Evolutionary conservation across 2,888 invertebrate genomes (phyloP).

Genomic region (Rhagonycha lutea): DNA sequence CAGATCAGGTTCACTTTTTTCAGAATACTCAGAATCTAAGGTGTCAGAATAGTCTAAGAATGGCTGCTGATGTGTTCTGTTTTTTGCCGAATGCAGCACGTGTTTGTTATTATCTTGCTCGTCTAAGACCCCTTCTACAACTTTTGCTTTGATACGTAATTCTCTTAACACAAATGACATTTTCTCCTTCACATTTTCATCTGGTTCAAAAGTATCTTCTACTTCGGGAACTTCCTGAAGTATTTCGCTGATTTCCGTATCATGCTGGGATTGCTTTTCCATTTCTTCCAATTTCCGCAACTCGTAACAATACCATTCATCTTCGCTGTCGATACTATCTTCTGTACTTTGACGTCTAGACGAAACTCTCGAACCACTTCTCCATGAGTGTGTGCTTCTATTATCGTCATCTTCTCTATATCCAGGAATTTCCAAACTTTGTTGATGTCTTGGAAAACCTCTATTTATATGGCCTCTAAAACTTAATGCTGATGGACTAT

Average conservation of each 20-base stretch:
- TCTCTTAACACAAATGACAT: slow-evolving; percentile 82
- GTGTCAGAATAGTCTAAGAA: slow-evolving; percentile 56
- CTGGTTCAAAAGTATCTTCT: slow-evolving; percentile 62
- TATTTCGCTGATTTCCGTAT: slow-evolving; percentile 64
- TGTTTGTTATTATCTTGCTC: slow-evolving; percentile 52
- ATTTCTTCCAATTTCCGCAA: slow-evolving; percentile 83
- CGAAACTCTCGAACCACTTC: slow-evolving; percentile 83
- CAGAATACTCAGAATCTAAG: slow-evolving; percentile 55
- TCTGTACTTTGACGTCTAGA: slow-evolving; percentile 89
- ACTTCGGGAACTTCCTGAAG: slow-evolving; percentile 61
- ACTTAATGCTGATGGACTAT: slow-evolving; percentile 69
- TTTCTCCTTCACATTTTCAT: slow-evolving; percentile 73
- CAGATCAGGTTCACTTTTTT: background rate
- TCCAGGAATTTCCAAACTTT: slow-evolving; percentile 80
- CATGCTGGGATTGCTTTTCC: slow-evolving; percentile 74
- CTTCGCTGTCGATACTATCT: slow-evolving; percentile 91
- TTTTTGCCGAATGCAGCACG: slow-evolving; percentile 49
- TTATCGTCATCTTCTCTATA: slow-evolving; percentile 71
- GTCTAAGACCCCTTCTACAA: slow-evolving; percentile 52
- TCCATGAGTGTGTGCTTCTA: slow-evolving; percentile 84
- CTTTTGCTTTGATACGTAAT: slow-evolving; percentile 69
- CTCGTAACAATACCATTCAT: slow-evolving; percentile 92
- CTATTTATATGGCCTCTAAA: slow-evolving; percentile 62
- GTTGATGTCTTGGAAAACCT: slow-evolving; percentile 71
- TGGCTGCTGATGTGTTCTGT: slow-evolving; percentile 41